Evolutionary conservation across 2,797 vertebrate genomes (phyloP), one percentile per base, ranked within the genome.

Genomic region (Zalophus californianus): DNA sequence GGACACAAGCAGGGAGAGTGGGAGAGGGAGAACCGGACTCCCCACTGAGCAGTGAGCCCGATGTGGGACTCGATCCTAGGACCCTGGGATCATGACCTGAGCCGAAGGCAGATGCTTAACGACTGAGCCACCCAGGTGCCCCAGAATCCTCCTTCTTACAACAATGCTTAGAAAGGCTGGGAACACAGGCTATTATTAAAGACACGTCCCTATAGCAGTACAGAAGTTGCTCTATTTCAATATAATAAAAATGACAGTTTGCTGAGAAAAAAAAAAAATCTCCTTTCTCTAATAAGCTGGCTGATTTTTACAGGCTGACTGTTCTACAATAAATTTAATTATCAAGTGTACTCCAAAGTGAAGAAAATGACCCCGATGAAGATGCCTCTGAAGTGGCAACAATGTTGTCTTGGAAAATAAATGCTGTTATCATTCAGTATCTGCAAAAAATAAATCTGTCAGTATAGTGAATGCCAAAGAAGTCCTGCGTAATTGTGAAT

Each of bases 371-470:
- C 78, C 87, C 83, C 50, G 82, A 80, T 27, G 91, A 15, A 85
- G 90, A 96, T 84, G 94, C 90, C 79, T 88, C 87, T 84, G 96
- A 95, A 94, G 18, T 68, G 96, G 94, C 2, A 7, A 98, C 84
- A 97, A 98, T 48, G 54, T 73, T 77, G 54, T 96, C 95, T 97
- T 98, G 77, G 92, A 96, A 98, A 98, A 97, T 93, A 98, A 98
- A 97, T 95, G 95, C 96, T 93, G 72, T 95, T 97, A 98, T 98
- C 97, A 98, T 98, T 98, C 96, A 96, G 90, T 91, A 79, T 97
- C 96, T 98, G 91, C 70, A 86, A 79, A 98, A 98, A 97, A 98
- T 97, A 98, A 98, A 98, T 98, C 97, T 97, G 86, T 98, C 98
- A 91, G 82, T 75, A 96, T 16, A 92, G 88, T 97, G 94, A 98